A percentile compares a stretch with the other conserved stretches of the same genome.
phyloP scores from a whole-genome alignment of 2,797 vertebrate genomes.

The Coilia nasus region DNA sequence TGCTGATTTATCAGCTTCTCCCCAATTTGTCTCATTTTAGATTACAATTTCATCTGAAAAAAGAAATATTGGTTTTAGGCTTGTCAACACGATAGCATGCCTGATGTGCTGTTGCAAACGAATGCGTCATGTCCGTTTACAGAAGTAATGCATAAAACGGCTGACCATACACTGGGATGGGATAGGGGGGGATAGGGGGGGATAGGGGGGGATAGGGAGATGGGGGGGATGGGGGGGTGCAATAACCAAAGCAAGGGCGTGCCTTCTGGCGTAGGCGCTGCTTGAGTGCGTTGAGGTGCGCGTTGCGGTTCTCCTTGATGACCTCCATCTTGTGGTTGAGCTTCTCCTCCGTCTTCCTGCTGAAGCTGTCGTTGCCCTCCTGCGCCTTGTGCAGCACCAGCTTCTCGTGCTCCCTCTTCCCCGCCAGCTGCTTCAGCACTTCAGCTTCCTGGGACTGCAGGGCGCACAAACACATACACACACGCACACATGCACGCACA shows the following conservation, averaged over 20 bases:
- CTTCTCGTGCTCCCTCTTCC: conserved; percentile 83
- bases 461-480: background rate
- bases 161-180: too few relatives aligned
- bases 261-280: conserved; percentile 86
- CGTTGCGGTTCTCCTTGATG: conserved; percentile 87
- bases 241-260: conserved; percentile 24
- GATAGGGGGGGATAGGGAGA: too few relatives aligned
- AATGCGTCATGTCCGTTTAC: background rate
- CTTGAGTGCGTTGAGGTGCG: conserved; percentile 82
- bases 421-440: conserved; percentile 86
- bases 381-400: conserved; percentile 85
- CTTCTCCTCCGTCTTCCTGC: conserved; percentile 86
- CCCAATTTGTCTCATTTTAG: background rate
- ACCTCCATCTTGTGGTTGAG: conserved; percentile 90
- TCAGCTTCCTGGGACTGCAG: conserved; percentile 83
- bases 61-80: background rate
- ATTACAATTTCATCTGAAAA: background rate
- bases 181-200: too few relatives aligned
- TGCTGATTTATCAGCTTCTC: background rate
- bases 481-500: too few relatives aligned
- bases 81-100: background rate
- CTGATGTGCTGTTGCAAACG: background rate
- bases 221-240: too few relatives aligned
- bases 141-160: background rate
- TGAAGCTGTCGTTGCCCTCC: conserved; percentile 88